Percentiles rank a stretch among this genome's conserved stretches.
phyloP scores from a whole-genome alignment of 2,797 vertebrate genomes.

The Acanthurus leucopareius region DNA sequence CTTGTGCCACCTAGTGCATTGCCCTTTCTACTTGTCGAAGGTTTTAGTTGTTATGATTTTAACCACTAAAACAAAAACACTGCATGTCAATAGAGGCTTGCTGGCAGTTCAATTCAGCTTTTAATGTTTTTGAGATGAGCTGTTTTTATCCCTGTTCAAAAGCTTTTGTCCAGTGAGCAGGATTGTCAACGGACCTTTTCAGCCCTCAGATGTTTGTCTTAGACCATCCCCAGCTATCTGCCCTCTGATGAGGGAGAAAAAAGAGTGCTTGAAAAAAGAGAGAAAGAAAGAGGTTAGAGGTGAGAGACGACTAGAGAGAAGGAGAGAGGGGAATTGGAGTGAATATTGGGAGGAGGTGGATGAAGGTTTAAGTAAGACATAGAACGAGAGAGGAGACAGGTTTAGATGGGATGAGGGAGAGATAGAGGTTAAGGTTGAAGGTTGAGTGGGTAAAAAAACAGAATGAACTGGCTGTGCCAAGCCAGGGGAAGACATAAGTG shows the following conservation, averaged over 20 bases:
- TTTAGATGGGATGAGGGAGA: constrained; percentile 50
- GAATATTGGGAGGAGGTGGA: constrained; percentile 58
- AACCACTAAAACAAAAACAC: constrained; percentile 24
- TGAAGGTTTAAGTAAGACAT: constrained; percentile 40
- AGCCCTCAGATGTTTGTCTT: constrained; percentile 68
- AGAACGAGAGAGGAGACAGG: constrained; percentile 52
- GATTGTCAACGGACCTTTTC: constrained; percentile 69
- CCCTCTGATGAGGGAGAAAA: constrained; percentile 63
- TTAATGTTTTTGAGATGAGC: constrained; percentile 54
- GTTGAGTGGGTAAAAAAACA: constrained; percentile 67
- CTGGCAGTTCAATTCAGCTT: constrained; percentile 53
- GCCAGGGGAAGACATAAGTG: constrained; percentile 59
- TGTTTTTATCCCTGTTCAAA: constrained; percentile 67
- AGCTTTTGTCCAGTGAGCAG: constrained; percentile 53
- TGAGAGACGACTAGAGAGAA: constrained; percentile 67
- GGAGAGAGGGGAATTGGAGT: constrained; percentile 53
- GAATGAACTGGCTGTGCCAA: constrained; percentile 65
- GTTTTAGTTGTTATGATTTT: constrained; percentile 51
- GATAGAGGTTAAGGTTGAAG: constrained; percentile 66
- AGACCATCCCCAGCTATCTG: constrained; percentile 63
- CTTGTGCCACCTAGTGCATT: constrained; percentile 2
- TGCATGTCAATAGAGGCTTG: constrained; percentile 37
- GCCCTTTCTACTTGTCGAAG: constrained; percentile 1
- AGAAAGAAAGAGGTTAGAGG: constrained; percentile 75
- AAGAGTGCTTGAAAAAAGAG: constrained; percentile 55